Conservation (phyloP, 2,113 vertebrate genomes). For the Mustelus asterias region DNA sequence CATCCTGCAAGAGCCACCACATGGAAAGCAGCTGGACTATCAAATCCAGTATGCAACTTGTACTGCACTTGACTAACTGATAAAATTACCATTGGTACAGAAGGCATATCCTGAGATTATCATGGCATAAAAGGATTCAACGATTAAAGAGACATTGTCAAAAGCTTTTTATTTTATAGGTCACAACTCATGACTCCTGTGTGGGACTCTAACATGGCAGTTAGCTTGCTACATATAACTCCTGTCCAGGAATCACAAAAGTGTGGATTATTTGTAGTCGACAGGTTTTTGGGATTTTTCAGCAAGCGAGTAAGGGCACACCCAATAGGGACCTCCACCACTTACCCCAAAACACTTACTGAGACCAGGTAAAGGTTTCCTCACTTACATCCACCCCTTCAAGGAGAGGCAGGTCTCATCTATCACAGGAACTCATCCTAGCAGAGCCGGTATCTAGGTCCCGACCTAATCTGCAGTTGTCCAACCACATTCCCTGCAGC, state of each 20-base stretch:
- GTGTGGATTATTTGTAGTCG: background rate
- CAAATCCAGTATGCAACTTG: background rate
- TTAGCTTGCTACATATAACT: background rate
- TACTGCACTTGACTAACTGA: background rate
- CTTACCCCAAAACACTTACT: background rate
- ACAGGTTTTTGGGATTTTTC: background rate
- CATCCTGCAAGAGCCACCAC: background rate
- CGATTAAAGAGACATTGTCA: background rate
- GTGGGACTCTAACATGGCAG: background rate
- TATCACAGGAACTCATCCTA: background rate
- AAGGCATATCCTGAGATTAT: background rate
- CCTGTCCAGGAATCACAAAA: background rate
- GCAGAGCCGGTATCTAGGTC: background rate
- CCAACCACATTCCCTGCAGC: background rate
- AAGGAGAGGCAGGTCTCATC: background rate
- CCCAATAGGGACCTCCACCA: background rate
- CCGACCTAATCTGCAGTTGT: background rate
- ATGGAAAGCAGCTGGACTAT: background rate
- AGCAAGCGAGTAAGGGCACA: background rate
- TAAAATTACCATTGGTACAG: background rate
- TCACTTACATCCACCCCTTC: background rate
- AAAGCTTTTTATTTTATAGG: background rate
- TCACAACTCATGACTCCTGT: background rate
- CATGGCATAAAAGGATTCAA: background rate
- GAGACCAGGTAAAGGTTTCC: background rate